A percentile compares a stretch with the other conserved stretches of the same genome.
phyloP scores from a whole-genome alignment of 2,888 invertebrate genomes.

The Aporophyla lueneburgensis region DNA sequence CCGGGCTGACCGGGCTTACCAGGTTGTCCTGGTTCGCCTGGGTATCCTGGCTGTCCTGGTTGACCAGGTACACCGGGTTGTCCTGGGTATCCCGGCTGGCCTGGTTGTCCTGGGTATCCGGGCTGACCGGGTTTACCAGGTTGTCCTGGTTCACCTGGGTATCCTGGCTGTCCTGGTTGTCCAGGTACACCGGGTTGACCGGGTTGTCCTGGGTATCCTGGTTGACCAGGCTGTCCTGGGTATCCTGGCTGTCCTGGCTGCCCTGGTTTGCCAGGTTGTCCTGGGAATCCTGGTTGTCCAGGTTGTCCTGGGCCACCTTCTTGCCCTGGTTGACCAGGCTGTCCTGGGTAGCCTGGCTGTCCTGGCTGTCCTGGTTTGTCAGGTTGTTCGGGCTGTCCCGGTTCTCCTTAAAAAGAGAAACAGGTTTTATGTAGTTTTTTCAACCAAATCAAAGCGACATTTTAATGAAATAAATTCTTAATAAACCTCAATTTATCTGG shows the following conservation, averaged over 20 bases:
- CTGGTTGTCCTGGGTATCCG: slow-evolving; percentile 69
- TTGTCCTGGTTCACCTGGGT: slow-evolving; percentile 3
- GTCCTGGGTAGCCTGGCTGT: too few species aligned
- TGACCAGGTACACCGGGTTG: slow-evolving; percentile 59
- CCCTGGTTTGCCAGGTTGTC: slow-evolving; percentile 5
- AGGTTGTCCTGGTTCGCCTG: too few species aligned
- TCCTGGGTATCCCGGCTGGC: slow-evolving; percentile 63
- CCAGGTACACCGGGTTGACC: slow-evolving; percentile 30
- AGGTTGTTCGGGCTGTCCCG: slow-evolving; percentile 62
- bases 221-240: slow-evolving; percentile 29
- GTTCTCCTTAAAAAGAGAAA: neutral
- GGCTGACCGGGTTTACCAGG: slow-evolving; percentile 59
- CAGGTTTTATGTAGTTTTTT: too few species aligned
- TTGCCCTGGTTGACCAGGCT: too few species aligned
- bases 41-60: slow-evolving; percentile 63
- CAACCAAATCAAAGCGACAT: neutral
- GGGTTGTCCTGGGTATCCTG: slow-evolving; percentile 20
- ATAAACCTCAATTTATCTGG: neutral
- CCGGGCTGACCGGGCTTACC: too few species aligned
- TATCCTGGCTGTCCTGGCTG: slow-evolving; percentile 55
- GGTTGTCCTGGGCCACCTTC: too few species aligned
- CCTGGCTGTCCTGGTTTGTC: too few species aligned
- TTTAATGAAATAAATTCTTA: neutral
- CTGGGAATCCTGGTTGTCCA: too few species aligned
- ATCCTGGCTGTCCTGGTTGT: neutral